phyloP scores from a whole-genome alignment of 2,888 invertebrate species.

The Escarpia spicata region DNA sequence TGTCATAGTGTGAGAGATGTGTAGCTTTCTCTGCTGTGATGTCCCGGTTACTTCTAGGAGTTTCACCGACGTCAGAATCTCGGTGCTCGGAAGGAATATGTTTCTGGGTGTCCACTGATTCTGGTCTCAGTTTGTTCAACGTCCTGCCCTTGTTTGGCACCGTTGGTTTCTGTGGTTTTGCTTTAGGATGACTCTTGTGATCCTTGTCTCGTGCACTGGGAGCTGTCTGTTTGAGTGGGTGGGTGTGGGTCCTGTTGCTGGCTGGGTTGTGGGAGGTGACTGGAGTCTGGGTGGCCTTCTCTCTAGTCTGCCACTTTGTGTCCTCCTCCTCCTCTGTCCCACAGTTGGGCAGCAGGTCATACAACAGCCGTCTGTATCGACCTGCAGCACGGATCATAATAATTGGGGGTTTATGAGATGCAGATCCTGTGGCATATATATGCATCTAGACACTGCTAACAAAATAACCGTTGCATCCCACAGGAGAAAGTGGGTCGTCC shows the following conservation, averaged over 20 bases:
- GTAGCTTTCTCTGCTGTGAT: neutral
- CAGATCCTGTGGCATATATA: no score
- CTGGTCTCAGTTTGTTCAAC: neutral
- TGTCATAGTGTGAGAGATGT: neutral
- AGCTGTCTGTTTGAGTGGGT: neutral
- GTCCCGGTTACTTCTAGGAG: neutral
- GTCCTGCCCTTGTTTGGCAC: neutral
- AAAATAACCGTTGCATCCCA: no score
- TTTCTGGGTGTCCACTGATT: neutral
- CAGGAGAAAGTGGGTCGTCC: no score
- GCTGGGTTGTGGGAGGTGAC: neutral
- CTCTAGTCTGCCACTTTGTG: neutral
- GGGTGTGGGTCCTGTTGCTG: neutral
- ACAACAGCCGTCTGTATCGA: neutral
- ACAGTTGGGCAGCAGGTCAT: conserved; percentile 4
- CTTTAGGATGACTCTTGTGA: neutral
- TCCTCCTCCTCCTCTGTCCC: neutral
- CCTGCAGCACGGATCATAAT: neutral
- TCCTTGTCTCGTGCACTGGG: neutral
- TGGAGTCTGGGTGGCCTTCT: neutral
- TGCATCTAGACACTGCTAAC: no score
- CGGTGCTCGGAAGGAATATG: neutral
- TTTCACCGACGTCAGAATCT: neutral
- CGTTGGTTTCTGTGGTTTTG: neutral
- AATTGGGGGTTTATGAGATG: no score